phyloP scores from a whole-genome alignment of 2,797 vertebrate species.

The Cryptoprocta ferox region DNA sequence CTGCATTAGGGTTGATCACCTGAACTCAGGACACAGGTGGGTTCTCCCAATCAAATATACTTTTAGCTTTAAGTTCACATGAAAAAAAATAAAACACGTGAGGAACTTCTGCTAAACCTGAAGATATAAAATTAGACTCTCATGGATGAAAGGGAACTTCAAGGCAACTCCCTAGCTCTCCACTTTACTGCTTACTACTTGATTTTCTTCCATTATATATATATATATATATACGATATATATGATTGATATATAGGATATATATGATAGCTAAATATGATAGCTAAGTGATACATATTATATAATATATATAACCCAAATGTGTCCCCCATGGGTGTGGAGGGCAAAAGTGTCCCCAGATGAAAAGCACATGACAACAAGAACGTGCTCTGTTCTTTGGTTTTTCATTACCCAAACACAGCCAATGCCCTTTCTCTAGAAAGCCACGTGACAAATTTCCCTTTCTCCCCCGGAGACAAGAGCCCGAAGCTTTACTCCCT shows the following conservation, averaged over 20 bases:
- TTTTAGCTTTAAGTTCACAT: background rate
- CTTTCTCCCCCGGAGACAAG: background rate
- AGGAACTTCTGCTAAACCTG: background rate
- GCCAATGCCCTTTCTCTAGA: conserved; percentile 7
- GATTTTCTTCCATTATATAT: background rate
- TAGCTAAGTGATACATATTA: no score
- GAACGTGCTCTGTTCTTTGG: background rate
- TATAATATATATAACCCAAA: no score
- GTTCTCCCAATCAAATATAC: background rate
- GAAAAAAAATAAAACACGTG: background rate
- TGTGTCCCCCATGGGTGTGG: background rate
- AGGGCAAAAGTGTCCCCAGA: background rate
- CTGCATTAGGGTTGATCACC: background rate
- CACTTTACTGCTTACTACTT: conserved; percentile 18
- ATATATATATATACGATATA: no score
- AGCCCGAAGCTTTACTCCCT: background rate
- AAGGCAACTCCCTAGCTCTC: background rate
- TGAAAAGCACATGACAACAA: background rate
- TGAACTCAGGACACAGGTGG: background rate
- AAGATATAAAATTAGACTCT: background rate
- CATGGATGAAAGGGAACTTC: background rate
- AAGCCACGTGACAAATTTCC: background rate
- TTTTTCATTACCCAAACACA: background rate
- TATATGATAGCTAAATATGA: no score
- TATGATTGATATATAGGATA: no score